Base-by-base conservation (phyloP, 1,140 invertebrate species). In the Fopius arisanus region DNA sequence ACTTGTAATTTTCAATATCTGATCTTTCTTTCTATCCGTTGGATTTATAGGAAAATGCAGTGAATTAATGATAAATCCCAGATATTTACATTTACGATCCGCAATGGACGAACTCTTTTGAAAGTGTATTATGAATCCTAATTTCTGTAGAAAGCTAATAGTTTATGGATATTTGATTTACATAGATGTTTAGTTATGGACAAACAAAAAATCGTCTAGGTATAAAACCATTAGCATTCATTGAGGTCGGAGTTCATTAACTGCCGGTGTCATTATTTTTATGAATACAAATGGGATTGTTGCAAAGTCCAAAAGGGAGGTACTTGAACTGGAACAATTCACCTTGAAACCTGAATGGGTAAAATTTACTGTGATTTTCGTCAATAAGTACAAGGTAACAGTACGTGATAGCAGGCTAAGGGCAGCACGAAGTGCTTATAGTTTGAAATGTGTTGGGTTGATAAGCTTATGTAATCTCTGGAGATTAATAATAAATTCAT, bases 401-500 rank as follows among this genome's bases (percentile, higher is more conserved):
- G 12, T 19, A 6, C 21, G 41, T 12, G 21, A 28, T 7, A 68
- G 23, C 10, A 76, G 40, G 29, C 69, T 51, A 19, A 31, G 37
- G 1, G 66, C 75, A n/a, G 75, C 26, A 16, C 66, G 68, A 6
- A 72, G 51, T 28, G 73, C 66, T 40, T 76, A 67, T 33, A 70
- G 41, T 41, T 75, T 71, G 59, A 75, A 75, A 29, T 71, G 69
- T 14, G 51, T 29, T 23, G 63, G 63, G n/a, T 41, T 28, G 10
- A 75, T 29, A 26, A 65, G 69, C 5, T 68, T 19, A 33, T 74
- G 68, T 23, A 74, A 48, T n/a, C 70, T 67, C 23, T 75, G 70
- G n/a, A 76, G 37, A 70, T 76, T 76, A 9, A 70, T 48, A 16
- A 76, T 72, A 14, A 76, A 73, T 14, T 67, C 28, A 41, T 41